phyloP scores from a whole-genome alignment of 2,113 vertebrate species.

The Pampusana beccarii region DNA sequence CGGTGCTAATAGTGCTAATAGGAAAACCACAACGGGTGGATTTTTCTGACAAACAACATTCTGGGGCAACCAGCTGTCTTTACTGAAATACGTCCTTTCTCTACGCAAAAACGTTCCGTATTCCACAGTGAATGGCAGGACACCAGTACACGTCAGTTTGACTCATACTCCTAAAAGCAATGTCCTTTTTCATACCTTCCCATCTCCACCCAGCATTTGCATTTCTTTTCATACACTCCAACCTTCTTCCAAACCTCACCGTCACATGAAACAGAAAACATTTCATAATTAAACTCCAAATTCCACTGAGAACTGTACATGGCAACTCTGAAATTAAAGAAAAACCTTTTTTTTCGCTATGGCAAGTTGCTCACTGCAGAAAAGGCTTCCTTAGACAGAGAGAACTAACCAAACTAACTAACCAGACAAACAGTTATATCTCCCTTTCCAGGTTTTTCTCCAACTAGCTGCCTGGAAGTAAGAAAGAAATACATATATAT shows the following conservation, averaged over 20 bases:
- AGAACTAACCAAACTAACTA: background rate
- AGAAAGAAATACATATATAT: background rate
- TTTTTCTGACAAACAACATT: background rate
- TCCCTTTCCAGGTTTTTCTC: background rate
- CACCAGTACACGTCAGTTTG: background rate
- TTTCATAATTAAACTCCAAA: background rate
- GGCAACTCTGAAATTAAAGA: background rate
- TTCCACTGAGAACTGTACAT: background rate
- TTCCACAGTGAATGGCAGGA: background rate
- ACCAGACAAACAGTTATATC: background rate
- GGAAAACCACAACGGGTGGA: background rate
- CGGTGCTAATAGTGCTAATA: background rate
- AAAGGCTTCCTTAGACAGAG: background rate
- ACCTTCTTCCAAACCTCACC: background rate
- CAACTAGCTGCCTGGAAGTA: background rate
- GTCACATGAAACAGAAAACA: background rate
- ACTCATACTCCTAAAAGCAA: background rate
- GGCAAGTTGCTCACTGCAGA: background rate
- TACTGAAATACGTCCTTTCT: background rate
- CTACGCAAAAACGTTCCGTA: background rate
- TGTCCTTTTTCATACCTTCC: background rate
- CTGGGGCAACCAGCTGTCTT: background rate
- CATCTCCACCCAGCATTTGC: background rate
- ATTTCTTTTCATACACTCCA: background rate
- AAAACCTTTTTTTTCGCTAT: background rate